phyloP scores from a whole-genome alignment of 2,113 vertebrate genomes.

The Forbesichthys papilliferus region DNA sequence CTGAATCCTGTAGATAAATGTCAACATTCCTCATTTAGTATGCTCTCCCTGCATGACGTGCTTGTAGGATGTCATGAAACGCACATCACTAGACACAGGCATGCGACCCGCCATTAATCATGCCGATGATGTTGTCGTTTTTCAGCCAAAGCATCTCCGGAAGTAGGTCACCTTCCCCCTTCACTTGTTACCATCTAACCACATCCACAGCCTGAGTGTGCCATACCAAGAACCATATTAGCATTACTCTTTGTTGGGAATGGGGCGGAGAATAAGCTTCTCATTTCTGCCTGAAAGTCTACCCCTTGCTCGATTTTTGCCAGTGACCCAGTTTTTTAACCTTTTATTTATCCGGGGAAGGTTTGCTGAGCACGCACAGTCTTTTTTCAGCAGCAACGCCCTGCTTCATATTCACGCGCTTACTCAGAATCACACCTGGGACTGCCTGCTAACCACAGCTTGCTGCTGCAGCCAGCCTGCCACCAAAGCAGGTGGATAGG shows the following conservation, averaged over 20 bases:
- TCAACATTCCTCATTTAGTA: slow-evolving; percentile 4
- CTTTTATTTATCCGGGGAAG: slow-evolving; percentile 30
- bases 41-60: slow-evolving; percentile 15
- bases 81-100: slow-evolving; percentile 13
- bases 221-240: slow-evolving; percentile 44
- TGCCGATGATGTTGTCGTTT: slow-evolving; percentile 56
- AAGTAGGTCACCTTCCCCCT: slow-evolving; percentile 57
- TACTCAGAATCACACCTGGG: slow-evolving; percentile 41
- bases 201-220: slow-evolving; percentile 32
- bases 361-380: slow-evolving; percentile 16
- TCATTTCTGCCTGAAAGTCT: slow-evolving; percentile 40
- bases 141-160: slow-evolving; percentile 39
- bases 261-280: slow-evolving; percentile 23
- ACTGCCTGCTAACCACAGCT: background rate
- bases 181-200: slow-evolving; percentile 36
- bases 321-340: slow-evolving; percentile 66
- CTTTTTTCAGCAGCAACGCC: slow-evolving; percentile 14
- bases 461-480: background rate
- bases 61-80: background rate
- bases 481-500: background rate
- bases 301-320: slow-evolving; percentile 30
- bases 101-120: slow-evolving; percentile 59
- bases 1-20: slow-evolving; percentile 14
- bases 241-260: slow-evolving; percentile 35
- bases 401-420: slow-evolving; percentile 47